A percentile compares a stretch with the other conserved stretches of the same genome.
These are phyloP conservation scores for Drosophila funebris DNA, from an alignment of 1,140 invertebrate species.

Conservation along the genomic window DNA sequence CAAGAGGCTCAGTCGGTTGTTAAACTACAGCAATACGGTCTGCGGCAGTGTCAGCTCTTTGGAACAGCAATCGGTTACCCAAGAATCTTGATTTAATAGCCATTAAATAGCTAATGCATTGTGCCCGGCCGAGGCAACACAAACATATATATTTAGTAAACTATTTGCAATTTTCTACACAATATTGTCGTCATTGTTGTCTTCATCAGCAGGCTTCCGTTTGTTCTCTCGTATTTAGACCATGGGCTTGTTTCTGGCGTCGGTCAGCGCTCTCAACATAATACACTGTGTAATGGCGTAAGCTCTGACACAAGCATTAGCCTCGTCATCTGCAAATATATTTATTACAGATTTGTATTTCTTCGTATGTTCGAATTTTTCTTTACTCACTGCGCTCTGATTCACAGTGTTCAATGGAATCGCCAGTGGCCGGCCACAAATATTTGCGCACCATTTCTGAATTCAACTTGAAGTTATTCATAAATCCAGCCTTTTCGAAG, in stretches of 20 bases:
- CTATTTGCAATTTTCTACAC: constrained; percentile 39
- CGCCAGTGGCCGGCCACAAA: constrained; percentile 75
- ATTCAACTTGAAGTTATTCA: constrained; percentile 75
- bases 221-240: constrained; percentile 24
- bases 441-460: constrained; percentile 56
- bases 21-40: constrained; percentile 77
- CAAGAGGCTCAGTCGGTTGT: constrained; percentile 88
- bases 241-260: constrained; percentile 71
- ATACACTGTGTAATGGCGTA: constrained; percentile 71
- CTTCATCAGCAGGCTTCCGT: neutral
- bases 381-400: constrained; percentile 60
- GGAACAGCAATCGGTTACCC: constrained; percentile 1
- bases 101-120: constrained; percentile 22
- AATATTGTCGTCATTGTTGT: constrained; percentile 11
- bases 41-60: constrained; percentile 22
- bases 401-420: constrained; percentile 71
- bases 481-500: constrained; percentile 69
- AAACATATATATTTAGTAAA: constrained; percentile 41
- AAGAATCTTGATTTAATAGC: constrained; percentile 41
- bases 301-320: constrained; percentile 65
- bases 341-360: neutral
- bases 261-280: constrained; percentile 59
- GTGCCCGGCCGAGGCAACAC: constrained; percentile 26
- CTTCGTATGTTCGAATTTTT: neutral
- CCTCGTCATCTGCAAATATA: constrained; percentile 46